These are phyloP conservation scores for Enteromius unitaeniatus DNA, from an alignment of 2,797 vertebrate species.

Conservation along the genomic window DNA sequence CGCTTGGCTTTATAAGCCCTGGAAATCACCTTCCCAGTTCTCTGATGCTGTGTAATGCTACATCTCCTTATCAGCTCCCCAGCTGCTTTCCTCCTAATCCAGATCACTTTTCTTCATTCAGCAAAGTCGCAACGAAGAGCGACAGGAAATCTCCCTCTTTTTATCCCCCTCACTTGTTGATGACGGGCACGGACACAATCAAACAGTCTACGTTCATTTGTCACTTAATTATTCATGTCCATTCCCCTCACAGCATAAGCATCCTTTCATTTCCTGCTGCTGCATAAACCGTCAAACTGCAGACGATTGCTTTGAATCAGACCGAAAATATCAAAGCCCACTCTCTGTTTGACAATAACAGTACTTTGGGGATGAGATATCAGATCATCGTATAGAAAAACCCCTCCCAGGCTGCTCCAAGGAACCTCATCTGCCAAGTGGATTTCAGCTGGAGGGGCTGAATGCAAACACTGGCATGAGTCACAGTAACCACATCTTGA, in stretches of 20 bases:
- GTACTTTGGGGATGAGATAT: background rate
- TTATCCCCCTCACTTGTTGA: slow-evolving; percentile 18
- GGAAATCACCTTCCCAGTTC: background rate
- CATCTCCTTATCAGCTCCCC: slow-evolving; percentile 16
- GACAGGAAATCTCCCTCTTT: background rate
- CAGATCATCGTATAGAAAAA: slow-evolving; percentile 3
- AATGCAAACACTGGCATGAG: slow-evolving; percentile 33
- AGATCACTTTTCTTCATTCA: slow-evolving; percentile 26
- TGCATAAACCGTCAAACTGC: slow-evolving; percentile 6
- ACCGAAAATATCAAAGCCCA: slow-evolving; percentile 22
- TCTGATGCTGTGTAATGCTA: background rate
- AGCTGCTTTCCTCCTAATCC: slow-evolving; percentile 7
- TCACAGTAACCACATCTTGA: slow-evolving; percentile 61
- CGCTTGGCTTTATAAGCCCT: background rate
- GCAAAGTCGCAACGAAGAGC: slow-evolving; percentile 16
- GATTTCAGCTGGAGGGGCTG: background rate
- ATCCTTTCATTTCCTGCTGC: slow-evolving; percentile 22
- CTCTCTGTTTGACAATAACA: slow-evolving; percentile 2
- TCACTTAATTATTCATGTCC: slow-evolving; percentile 34
- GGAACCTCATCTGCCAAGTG: background rate
- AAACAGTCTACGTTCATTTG: slow-evolving; percentile 9
- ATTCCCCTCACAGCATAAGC: slow-evolving; percentile 25
- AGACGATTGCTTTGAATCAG: background rate
- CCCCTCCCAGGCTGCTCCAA: background rate
- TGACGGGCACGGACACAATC: slow-evolving; percentile 3